These are phyloP conservation scores for Amphiprion ocellaris DNA, from an alignment of 2,113 vertebrate genomes.

Conservation along the genomic window DNA sequence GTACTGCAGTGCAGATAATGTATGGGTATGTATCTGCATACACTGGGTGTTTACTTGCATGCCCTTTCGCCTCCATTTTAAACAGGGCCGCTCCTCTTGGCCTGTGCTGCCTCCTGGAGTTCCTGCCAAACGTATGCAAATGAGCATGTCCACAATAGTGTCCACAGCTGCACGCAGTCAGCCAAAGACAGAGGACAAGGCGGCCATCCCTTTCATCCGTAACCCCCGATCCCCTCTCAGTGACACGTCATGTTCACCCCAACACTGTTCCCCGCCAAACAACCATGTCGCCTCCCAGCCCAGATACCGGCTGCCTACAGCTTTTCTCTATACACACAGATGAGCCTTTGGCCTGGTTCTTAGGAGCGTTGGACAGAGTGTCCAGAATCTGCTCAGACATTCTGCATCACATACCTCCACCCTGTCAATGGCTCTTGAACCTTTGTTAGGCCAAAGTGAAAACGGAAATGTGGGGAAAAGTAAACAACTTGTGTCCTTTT, in stretches of 20 bases:
- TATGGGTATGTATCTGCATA: slow-evolving; percentile 79
- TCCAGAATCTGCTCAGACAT: slow-evolving; percentile 57
- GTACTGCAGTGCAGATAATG: slow-evolving; percentile 71
- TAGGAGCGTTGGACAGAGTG: slow-evolving; percentile 45
- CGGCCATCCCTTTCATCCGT: slow-evolving; percentile 82
- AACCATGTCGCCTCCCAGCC: slow-evolving; percentile 61
- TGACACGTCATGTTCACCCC: slow-evolving; percentile 81
- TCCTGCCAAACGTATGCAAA: slow-evolving; percentile 83
- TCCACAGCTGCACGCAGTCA: slow-evolving; percentile 80
- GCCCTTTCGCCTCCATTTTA: slow-evolving; percentile 80
- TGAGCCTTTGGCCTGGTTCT: slow-evolving; percentile 67
- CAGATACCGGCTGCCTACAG: slow-evolving; percentile 44
- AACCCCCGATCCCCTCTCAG: slow-evolving; percentile 83
- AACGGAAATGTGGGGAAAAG: slow-evolving; percentile 73
- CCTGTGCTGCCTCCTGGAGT: slow-evolving; percentile 66
- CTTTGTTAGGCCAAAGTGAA: slow-evolving; percentile 73
- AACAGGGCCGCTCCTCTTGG: slow-evolving; percentile 72
- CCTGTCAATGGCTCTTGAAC: slow-evolving; percentile 57
- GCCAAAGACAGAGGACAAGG: slow-evolving; percentile 80
- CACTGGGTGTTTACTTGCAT: slow-evolving; percentile 81
- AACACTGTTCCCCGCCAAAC: slow-evolving; percentile 74
- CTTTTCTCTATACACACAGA: slow-evolving; percentile 64
- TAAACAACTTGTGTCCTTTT: slow-evolving; percentile 77
- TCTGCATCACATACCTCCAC: slow-evolving; percentile 51
- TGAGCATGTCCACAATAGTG: slow-evolving; percentile 76